Conservation (phyloP, 1,140 invertebrate genomes). For the Penaeus indicus region DNA sequence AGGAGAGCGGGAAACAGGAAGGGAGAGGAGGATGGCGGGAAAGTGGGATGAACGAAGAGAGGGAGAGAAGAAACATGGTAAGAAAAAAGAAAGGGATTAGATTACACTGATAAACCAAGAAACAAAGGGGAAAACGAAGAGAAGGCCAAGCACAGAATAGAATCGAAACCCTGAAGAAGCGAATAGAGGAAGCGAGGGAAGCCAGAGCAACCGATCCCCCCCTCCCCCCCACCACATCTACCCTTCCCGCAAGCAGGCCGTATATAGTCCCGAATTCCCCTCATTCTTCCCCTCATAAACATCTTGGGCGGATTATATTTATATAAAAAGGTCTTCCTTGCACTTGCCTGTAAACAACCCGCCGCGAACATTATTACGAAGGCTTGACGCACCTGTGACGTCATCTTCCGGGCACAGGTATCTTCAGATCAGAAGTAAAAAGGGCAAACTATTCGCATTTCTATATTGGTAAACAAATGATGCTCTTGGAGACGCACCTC, state of each 20-base stretch:
- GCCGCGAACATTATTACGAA: background rate
- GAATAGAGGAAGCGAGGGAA: too few species aligned
- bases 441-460: background rate
- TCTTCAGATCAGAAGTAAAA: background rate
- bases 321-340: too few species aligned
- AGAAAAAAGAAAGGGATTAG: background rate
- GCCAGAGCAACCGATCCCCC: too few species aligned
- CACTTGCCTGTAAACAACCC: background rate
- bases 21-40: slow-evolving; percentile 3
- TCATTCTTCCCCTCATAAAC: too few species aligned
- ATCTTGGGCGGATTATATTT: too few species aligned
- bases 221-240: background rate
- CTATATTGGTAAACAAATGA: background rate
- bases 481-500: background rate
- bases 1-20: background rate
- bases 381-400: background rate
- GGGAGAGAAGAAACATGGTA: background rate
- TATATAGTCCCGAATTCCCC: background rate
- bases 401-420: background rate
- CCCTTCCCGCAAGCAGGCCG: background rate
- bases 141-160: too few species aligned
- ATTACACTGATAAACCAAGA: too few species aligned
- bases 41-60: background rate
- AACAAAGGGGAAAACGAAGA: too few species aligned
- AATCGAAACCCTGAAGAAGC: too few species aligned